Evolutionary conservation across 2,113 vertebrate species (phyloP).

Genomic region (Sminthopsis crassicaudata): DNA sequence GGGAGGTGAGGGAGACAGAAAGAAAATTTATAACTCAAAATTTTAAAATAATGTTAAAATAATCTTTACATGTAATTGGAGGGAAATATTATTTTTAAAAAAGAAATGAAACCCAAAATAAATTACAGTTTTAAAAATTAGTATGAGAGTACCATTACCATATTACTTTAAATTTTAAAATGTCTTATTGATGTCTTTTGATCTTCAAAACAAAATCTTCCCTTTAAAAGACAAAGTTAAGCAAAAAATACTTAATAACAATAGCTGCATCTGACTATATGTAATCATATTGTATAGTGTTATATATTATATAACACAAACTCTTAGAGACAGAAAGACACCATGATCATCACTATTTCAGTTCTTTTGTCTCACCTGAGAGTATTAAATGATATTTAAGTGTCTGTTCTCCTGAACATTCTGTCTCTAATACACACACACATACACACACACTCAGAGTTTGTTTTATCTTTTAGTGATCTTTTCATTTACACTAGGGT

Average conservation of each 20-base stretch:
- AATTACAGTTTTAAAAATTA: not conserved
- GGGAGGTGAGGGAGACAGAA: not conserved
- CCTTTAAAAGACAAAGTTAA: not conserved
- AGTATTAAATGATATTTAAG: not conserved
- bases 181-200: not conserved
- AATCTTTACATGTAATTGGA: not conserved
- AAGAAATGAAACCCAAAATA: not conserved
- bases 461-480: not conserved
- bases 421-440: not conserved
- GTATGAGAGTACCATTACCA: not conserved
- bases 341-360: not conserved
- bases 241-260: not conserved
- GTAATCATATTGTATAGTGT: too few relatives aligned
- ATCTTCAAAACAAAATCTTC: not conserved
- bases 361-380: not conserved
- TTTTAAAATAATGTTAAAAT: not conserved
- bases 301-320: too few relatives aligned
- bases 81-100: not conserved
- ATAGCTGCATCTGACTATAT: not conserved
- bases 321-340: not conserved
- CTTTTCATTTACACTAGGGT: not conserved
- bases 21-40: not conserved
- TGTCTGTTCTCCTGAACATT: not conserved
- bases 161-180: not conserved
- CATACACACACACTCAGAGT: not conserved